Evolutionary conservation across 2,113 vertebrate species (phyloP), one percentile per base, ranked within the genome.

Genomic region (Leptobrachium ailaonicum): DNA sequence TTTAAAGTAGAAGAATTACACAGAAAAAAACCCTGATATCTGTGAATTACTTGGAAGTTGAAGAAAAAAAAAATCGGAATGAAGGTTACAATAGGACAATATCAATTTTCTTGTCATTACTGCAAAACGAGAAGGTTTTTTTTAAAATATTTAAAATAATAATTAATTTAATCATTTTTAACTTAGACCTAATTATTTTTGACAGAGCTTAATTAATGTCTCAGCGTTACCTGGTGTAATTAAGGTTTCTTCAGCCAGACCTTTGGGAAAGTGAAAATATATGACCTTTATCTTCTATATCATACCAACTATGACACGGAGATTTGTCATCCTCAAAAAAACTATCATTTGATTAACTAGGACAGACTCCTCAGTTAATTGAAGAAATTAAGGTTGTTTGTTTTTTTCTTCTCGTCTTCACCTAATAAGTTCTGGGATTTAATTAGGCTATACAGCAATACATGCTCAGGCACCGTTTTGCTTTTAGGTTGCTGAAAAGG

Each of bases 141-240:
- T 32, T 50, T 50, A 50, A 50, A 50, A 50, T 5, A 4, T 90
- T 91, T 93, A 87, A 89, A 94, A 91, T 90, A 88, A 78, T 83
- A 87, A 92, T 93, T 96, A 97, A 98, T 97, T 95, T 97, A 97
- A 96, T 91, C 93, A 92, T 94, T 94, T 94, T 92, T 95, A 97
- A 97, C 96, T 94, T 87, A 86, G 79, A 94, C 89, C 92, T 96
- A 96, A 98, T 98, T 98, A 97, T 95, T 92, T 95, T 93, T 90
- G 92, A 94, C 94, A 94, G 93, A 95, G 97, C 95, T 96, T 98
- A 99, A 99, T 98, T 98, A 98, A 98, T 97, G 95, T 95, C 96
- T 96, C 94, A 92, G 92, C 90, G 93, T 88, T 94, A 95, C 95
- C 94, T 96, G 95, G 95, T 95, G 93, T 96, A 98, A 98, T 98